Evolutionary conservation across 2,113 vertebrate species (phyloP).

Genomic region (Cervus canadensis): DNA sequence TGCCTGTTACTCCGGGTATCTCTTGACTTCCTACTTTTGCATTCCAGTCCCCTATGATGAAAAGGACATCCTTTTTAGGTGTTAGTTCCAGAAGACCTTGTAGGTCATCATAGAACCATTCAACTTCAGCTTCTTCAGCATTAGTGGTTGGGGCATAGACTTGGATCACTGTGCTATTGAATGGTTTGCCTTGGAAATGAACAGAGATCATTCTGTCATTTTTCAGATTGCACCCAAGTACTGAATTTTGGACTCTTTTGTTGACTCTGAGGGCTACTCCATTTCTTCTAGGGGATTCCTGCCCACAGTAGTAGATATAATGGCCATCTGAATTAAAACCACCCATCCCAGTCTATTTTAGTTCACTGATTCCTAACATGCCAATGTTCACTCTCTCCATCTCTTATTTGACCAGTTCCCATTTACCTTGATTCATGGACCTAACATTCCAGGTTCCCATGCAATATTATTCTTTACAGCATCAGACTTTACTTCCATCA

Average conservation of each 20-base stretch:
- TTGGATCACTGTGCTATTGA: background rate
- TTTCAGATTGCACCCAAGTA: background rate
- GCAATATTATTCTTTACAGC: background rate
- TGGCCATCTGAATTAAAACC: background rate
- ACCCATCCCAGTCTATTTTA: background rate
- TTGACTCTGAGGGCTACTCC: background rate
- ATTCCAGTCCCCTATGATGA: background rate
- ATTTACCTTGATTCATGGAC: background rate
- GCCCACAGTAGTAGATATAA: background rate
- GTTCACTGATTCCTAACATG: background rate
- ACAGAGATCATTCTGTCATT: background rate
- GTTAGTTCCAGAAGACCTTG: background rate
- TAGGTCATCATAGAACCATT: background rate
- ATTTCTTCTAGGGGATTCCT: background rate
- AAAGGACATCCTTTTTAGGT: background rate
- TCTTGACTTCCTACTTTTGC: background rate
- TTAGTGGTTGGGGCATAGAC: background rate
- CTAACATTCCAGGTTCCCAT: background rate
- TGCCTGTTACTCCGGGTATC: background rate
- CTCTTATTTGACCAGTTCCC: background rate
- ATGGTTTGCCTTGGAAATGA: background rate
- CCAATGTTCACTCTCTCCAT: background rate
- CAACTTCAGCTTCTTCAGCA: background rate
- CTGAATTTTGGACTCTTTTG: background rate
- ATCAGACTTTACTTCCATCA: background rate